Conservation (phyloP, 2,113 vertebrate species). For the Ptilonorhynchus violaceus region DNA sequence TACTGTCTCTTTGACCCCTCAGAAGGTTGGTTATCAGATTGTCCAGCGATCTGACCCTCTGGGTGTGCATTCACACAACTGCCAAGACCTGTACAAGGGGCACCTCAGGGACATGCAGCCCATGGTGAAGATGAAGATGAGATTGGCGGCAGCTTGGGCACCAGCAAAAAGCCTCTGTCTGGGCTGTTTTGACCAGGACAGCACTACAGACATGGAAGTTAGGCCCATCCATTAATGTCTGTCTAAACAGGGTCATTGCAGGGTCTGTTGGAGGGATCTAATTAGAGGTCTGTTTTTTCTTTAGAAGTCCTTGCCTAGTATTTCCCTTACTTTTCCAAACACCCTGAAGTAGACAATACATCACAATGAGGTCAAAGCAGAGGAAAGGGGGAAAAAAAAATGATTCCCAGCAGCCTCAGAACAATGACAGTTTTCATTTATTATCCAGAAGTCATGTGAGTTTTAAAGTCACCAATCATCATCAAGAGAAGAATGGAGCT, state of each 20-base stretch:
- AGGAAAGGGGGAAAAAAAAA: neutral
- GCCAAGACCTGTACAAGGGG: too few species aligned
- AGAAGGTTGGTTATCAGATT: neutral
- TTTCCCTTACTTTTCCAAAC: slow-evolving; percentile 60
- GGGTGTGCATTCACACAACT: neutral
- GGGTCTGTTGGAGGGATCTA: slow-evolving; percentile 43
- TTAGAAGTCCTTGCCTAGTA: slow-evolving; percentile 55
- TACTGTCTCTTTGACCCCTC: neutral
- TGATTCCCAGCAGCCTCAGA: neutral
- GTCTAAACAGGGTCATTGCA: slow-evolving; percentile 42
- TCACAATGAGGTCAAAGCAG: slow-evolving; percentile 66
- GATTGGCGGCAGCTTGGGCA: neutral
- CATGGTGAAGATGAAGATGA: neutral
- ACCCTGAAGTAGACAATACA: slow-evolving; percentile 63
- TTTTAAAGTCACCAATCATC: slow-evolving; percentile 66
- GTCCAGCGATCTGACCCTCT: neutral
- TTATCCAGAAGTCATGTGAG: slow-evolving; percentile 46
- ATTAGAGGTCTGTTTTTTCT: slow-evolving; percentile 60
- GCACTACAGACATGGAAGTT: neutral
- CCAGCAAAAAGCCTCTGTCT: neutral
- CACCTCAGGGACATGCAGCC: neutral
- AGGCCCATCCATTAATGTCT: slow-evolving; percentile 27
- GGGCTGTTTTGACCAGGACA: neutral
- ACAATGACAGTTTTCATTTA: slow-evolving; percentile 65
- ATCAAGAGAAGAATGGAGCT: slow-evolving; percentile 55